These are phyloP conservation scores for Poeciliopsis turrubarensis DNA, from an alignment of 2,113 vertebrate genomes.

Conservation along the genomic window DNA sequence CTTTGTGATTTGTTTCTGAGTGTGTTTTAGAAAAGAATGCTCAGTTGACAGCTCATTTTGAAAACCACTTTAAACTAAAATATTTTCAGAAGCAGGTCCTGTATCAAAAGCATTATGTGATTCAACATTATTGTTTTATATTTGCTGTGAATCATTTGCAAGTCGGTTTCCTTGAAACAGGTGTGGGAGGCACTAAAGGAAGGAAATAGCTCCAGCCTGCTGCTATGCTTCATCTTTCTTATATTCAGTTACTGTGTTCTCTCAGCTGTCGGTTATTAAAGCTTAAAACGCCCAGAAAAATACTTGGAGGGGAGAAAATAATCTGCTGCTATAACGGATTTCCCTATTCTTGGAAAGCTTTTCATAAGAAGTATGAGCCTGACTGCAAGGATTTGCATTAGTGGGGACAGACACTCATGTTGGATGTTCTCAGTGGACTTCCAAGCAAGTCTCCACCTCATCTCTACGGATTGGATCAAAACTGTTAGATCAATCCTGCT, in stretches of 20 bases:
- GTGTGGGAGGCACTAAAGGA: neutral
- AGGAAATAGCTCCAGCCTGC: neutral
- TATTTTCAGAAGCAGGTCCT: neutral
- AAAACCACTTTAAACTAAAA: slow-evolving; percentile 1
- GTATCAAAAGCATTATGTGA: neutral
- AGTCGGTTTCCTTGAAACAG: neutral
- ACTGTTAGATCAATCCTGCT: neutral
- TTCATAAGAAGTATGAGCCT: slow-evolving; percentile 24
- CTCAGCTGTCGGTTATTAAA: slow-evolving; percentile 12
- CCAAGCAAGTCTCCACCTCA: slow-evolving; percentile 8
- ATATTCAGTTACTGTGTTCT: neutral
- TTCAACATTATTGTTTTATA: neutral
- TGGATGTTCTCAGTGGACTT: slow-evolving; percentile 8
- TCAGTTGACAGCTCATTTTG: slow-evolving; percentile 19
- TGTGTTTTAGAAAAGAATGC: neutral
- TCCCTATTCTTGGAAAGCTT: slow-evolving; percentile 26
- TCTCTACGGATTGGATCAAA: slow-evolving; percentile 6
- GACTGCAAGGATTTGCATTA: slow-evolving; percentile 38
- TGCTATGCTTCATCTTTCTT: slow-evolving; percentile 7
- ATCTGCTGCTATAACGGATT: slow-evolving; percentile 30
- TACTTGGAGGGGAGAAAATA: slow-evolving; percentile 8
- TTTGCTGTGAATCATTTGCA: slow-evolving; percentile 10
- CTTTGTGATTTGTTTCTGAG: neutral
- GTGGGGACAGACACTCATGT: slow-evolving; percentile 19
- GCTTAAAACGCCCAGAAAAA: slow-evolving; percentile 16